Conservation (phyloP, 2,888 invertebrate genomes). For the Desoria tigrina region DNA sequence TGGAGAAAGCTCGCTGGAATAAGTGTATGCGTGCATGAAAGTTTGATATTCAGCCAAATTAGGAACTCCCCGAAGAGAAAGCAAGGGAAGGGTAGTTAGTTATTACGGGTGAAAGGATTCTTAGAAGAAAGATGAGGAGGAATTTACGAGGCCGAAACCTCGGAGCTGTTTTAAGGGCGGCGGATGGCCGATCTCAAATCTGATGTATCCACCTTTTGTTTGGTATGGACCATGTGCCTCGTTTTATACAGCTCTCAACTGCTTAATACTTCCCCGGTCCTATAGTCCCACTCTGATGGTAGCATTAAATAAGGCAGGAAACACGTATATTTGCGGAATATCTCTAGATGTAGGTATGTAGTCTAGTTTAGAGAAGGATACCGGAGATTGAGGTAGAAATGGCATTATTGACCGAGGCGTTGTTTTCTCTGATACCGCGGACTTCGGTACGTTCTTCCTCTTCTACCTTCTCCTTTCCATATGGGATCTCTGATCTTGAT, state of each 20-base stretch:
- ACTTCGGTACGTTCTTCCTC: slow-evolving; percentile 22
- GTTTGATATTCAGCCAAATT: slow-evolving; percentile 32
- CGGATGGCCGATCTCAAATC: background rate
- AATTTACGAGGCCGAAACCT: background rate
- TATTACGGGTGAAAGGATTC: slow-evolving; percentile 3
- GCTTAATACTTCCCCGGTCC: too few species aligned
- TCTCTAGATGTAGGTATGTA: too few species aligned
- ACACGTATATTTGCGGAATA: too few species aligned
- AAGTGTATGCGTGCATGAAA: slow-evolving; percentile 29
- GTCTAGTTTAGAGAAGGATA: background rate
- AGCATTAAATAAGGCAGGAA: too few species aligned
- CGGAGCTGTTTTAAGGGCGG: slow-evolving; percentile 3
- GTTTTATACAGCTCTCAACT: too few species aligned
- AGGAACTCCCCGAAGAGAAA: slow-evolving; percentile 7
- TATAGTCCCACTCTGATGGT: too few species aligned
- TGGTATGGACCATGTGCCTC: slow-evolving; percentile 6
- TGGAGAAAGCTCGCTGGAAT: background rate
- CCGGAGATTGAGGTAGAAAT: slow-evolving; percentile 38
- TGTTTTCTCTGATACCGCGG: slow-evolving; percentile 32
- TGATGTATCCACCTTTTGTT: background rate
- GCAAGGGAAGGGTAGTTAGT: background rate
- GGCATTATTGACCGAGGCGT: slow-evolving; percentile 45
- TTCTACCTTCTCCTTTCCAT: slow-evolving; percentile 8
- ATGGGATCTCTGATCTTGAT: slow-evolving; percentile 4
- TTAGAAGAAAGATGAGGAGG: background rate